phyloP scores from a whole-genome alignment of 1,140 invertebrate genomes.

The Spodoptera frugiperda region DNA sequence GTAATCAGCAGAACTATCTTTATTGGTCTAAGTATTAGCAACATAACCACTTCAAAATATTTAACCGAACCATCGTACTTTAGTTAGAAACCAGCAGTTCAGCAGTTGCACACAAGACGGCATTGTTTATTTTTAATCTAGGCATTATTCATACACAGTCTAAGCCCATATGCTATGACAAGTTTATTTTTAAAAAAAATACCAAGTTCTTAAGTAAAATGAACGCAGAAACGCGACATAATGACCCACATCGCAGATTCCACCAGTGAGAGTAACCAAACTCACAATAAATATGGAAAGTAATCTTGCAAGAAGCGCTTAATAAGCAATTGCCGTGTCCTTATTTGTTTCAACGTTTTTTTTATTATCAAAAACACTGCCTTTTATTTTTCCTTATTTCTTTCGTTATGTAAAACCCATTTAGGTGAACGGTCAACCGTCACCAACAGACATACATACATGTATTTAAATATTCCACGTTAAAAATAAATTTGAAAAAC shows the following conservation, averaged over 20 bases:
- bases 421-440: not conserved
- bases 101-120: too few relatives aligned
- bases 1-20: not conserved
- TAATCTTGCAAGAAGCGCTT: constrained; percentile 62
- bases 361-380: not conserved
- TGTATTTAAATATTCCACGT: constrained; percentile 1
- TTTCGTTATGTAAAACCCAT: not conserved
- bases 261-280: constrained; percentile 49
- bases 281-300: constrained; percentile 71
- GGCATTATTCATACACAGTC: too few relatives aligned
- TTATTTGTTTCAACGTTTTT: constrained; percentile 18
- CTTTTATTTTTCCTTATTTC: constrained; percentile 24
- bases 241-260: constrained; percentile 38
- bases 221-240: constrained; percentile 20
- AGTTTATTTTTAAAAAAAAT: not conserved
- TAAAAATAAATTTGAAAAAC: not conserved
- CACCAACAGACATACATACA: not conserved
- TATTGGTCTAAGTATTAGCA: too few relatives aligned
- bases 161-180: not conserved
- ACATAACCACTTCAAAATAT: too few relatives aligned
- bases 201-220: constrained; percentile 8
- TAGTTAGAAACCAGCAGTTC: not conserved
- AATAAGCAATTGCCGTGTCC: constrained; percentile 53
- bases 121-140: too few relatives aligned
- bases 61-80: too few relatives aligned